phyloP scores from a whole-genome alignment of 2,113 vertebrate genomes.

The Gallinago paraguaiae region DNA sequence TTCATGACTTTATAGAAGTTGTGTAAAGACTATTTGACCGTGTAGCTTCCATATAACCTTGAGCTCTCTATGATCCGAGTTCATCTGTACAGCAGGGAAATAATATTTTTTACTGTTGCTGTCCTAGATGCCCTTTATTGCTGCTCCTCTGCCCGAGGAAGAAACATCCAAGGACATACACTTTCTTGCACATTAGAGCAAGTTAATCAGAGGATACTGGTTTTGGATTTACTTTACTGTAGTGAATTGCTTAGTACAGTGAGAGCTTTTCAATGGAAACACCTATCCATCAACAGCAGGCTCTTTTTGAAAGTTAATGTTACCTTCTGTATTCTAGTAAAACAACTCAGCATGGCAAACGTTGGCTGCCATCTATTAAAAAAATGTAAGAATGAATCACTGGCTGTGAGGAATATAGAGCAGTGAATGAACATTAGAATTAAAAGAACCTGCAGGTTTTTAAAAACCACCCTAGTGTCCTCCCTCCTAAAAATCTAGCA shows the following conservation, averaged over 20 bases:
- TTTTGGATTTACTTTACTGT: neutral
- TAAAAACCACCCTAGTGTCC: neutral
- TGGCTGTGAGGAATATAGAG: neutral
- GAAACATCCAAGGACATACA: neutral
- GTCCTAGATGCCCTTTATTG: neutral
- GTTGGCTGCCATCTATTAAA: neutral
- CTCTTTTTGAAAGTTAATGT: neutral
- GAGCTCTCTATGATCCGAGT: neutral
- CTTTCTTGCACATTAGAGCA: neutral
- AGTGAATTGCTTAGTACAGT: neutral
- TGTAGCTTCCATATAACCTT: neutral
- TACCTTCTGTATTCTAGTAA: neutral
- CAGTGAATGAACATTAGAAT: neutral
- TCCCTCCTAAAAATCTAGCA: neutral
- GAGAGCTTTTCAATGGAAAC: neutral
- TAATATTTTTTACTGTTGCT: neutral
- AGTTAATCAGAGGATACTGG: neutral
- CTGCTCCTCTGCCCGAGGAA: neutral
- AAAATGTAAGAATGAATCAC: neutral
- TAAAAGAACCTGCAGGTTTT: neutral
- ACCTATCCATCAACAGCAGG: neutral
- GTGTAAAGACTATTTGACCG: neutral
- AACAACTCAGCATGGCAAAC: neutral
- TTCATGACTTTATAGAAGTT: neutral
- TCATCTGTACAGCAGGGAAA: neutral